Percentiles rank a stretch among this genome's conserved stretches.
Evolutionary conservation across 2,797 vertebrate species (phyloP).

Genomic region (Onychomys leucogaster): DNA sequence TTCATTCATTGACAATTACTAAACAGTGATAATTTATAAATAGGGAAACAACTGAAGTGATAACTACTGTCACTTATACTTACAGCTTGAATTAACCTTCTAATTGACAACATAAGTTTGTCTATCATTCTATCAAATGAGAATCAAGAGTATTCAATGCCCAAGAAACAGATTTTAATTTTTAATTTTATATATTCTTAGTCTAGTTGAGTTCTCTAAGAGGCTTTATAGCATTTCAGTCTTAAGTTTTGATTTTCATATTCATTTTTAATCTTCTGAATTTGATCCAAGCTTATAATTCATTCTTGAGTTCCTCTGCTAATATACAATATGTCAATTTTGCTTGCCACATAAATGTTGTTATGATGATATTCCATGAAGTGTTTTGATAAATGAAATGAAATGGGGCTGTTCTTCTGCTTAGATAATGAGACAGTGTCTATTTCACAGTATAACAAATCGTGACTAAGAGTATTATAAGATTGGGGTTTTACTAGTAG

Average conservation of each 20-base stretch:
- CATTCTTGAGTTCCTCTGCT: background rate
- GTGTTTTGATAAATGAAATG: conserved; percentile 40
- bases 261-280: conserved; percentile 5
- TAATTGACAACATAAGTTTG: background rate
- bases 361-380: background rate
- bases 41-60: background rate
- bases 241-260: conserved; percentile 47
- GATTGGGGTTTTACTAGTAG: conserved; percentile 40
- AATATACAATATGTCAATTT: background rate
- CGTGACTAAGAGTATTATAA: background rate
- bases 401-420: background rate
- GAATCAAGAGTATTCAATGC: background rate
- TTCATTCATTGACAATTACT: background rate
- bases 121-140: background rate
- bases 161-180: background rate
- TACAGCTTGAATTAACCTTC: background rate
- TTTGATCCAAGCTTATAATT: background rate
- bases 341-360: background rate
- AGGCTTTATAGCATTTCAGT: background rate
- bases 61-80: background rate
- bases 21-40: background rate
- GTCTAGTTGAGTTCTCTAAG: background rate
- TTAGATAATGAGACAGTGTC: background rate
- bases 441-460: conserved; percentile 53
- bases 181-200: background rate